Conservation (phyloP, 37 sponge, comb jelly and placozoan genomes). For the Bolinopsis microptera region DNA sequence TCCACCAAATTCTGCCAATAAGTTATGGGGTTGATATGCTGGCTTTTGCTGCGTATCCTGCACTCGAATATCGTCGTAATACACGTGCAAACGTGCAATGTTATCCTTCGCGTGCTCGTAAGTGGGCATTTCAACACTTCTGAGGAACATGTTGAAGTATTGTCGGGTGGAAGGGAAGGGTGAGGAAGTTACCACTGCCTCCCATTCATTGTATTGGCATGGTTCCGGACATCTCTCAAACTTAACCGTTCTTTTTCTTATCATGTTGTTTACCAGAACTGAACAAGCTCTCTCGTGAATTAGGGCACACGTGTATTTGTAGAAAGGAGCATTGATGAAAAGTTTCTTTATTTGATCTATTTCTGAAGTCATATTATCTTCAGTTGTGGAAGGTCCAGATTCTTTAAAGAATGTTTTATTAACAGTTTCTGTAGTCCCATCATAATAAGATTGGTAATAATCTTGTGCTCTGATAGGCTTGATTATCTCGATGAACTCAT, state of each 20-base stretch:
- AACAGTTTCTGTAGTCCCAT: neutral
- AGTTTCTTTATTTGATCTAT: neutral
- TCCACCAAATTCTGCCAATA: neutral
- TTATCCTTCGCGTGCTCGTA: neutral
- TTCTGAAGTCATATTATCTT: neutral
- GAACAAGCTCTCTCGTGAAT: neutral
- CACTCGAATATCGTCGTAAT: neutral
- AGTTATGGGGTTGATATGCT: neutral
- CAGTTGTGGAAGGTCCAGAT: neutral
- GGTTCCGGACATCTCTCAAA: neutral
- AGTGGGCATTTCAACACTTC: neutral
- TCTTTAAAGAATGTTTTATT: neutral
- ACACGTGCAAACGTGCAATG: neutral
- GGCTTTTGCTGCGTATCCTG: neutral
- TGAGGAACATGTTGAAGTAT: neutral
- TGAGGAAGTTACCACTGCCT: neutral
- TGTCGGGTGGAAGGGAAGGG: neutral
- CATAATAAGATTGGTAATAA: neutral
- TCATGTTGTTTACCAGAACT: neutral
- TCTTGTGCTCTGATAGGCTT: neutral
- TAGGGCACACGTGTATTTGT: neutral
- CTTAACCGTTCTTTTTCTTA: neutral
- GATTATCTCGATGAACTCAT: neutral
- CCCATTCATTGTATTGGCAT: neutral
- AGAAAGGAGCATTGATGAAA: neutral